phyloP scores from a whole-genome alignment of 2,888 invertebrate species.

The Saturnia japonica region DNA sequence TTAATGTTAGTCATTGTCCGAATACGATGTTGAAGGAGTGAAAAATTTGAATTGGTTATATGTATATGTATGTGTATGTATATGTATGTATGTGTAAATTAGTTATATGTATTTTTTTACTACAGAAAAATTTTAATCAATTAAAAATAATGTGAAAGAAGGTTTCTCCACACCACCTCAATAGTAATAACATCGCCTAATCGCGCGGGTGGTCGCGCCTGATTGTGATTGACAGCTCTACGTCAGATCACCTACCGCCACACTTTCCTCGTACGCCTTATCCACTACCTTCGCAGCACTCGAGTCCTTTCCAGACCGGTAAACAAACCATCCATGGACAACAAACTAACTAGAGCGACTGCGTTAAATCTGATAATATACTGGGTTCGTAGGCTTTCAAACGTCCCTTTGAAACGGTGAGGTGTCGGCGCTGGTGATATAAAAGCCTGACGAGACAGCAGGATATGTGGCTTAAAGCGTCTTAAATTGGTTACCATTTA shows the following conservation, averaged over 20 bases:
- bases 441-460: constrained; percentile 42
- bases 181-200: constrained; percentile 58
- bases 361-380: constrained; percentile 22
- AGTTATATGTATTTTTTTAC: not conserved
- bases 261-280: constrained; percentile 22
- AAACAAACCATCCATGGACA: constrained; percentile 35
- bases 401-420: constrained; percentile 45
- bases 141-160: constrained; percentile 11
- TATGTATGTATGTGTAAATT: no score
- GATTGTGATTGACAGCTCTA: constrained; percentile 79
- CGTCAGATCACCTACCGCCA: constrained; percentile 59
- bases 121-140: not conserved
- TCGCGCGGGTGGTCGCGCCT: constrained; percentile 78
- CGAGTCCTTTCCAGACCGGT: not conserved
- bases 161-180: constrained; percentile 42
- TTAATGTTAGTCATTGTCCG: no score
- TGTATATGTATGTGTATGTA: no score
- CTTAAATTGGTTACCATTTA: constrained; percentile 9
- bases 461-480: constrained; percentile 17
- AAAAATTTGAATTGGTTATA: no score
- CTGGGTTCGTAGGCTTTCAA: constrained; percentile 49
- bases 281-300: constrained; percentile 35
- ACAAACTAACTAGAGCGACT: constrained; percentile 24
- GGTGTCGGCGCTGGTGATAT: constrained; percentile 46
- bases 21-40: no score